Percentiles rank a stretch among this genome's conserved stretches.
Conservation (phyloP, 2,888 invertebrate genomes). For the Spilarctia lutea region DNA sequence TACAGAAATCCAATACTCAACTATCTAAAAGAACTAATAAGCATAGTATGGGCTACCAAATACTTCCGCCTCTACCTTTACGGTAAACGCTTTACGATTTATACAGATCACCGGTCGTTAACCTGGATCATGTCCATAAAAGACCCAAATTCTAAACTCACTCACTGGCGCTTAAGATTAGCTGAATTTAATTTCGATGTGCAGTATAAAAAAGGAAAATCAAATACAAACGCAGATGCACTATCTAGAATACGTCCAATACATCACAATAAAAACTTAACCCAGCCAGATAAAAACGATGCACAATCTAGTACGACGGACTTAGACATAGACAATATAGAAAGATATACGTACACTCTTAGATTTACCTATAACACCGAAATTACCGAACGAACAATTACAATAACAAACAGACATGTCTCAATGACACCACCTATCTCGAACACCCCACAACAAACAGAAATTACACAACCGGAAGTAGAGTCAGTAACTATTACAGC, state of each 20-base stretch:
- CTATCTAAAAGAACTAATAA: conserved; percentile 63
- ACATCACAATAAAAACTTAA: not conserved
- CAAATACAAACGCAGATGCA: conserved; percentile 4
- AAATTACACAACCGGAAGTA: too few relatives aligned
- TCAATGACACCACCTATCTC: too few relatives aligned
- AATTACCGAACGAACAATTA: not conserved
- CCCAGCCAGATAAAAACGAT: too few relatives aligned
- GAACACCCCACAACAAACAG: too few relatives aligned
- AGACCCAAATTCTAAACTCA: conserved; percentile 63
- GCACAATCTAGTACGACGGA: too few relatives aligned
- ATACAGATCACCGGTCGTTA: conserved; percentile 67
- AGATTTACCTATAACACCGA: conserved; percentile 22
- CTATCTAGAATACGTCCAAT: not conserved
- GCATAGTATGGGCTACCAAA: conserved; percentile 62
- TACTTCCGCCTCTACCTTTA: conserved; percentile 64
- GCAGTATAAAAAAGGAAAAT: conserved; percentile 3
- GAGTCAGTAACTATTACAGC: too few relatives aligned
- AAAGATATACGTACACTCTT: conserved; percentile 24
- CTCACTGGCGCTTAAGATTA: conserved; percentile 60
- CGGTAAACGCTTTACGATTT: conserved; percentile 61
- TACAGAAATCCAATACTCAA: not conserved
- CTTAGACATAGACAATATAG: conserved; percentile 6
- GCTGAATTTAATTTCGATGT: conserved; percentile 51
- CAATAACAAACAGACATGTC: not conserved
- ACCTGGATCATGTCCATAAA: conserved; percentile 63